These are phyloP conservation scores for Anser brachyrhynchus DNA, from an alignment of 2,113 vertebrate species.

Conservation along the genomic window DNA sequence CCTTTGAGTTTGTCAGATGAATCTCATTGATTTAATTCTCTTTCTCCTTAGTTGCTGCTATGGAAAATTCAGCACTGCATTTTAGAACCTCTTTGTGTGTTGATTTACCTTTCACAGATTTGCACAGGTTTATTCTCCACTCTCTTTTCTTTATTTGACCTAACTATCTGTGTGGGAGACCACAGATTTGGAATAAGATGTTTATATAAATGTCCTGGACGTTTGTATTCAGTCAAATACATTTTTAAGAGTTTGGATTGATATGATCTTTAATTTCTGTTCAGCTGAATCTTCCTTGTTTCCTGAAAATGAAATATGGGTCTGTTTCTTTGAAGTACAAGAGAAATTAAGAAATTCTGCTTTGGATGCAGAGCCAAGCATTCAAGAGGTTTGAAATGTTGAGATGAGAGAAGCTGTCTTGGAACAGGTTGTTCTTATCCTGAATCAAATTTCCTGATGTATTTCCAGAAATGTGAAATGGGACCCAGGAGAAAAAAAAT, in stretches of 20 bases:
- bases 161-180: background rate
- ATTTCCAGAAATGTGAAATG: background rate
- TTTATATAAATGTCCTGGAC: background rate
- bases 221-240: background rate
- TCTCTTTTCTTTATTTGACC: background rate
- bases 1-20: background rate
- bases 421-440: constrained; percentile 28
- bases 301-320: background rate
- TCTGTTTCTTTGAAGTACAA: background rate
- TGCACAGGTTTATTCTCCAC: background rate
- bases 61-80: background rate
- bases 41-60: background rate
- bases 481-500: background rate
- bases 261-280: background rate
- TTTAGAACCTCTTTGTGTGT: background rate
- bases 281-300: background rate
- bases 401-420: constrained; percentile 5
- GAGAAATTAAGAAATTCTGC: background rate
- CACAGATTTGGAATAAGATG: background rate
- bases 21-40: background rate
- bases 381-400: background rate
- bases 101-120: background rate
- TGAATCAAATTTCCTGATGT: background rate
- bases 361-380: background rate
- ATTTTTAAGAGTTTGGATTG: background rate